Base-by-base conservation (phyloP, 2,888 invertebrate genomes). In the Dione juno region DNA sequence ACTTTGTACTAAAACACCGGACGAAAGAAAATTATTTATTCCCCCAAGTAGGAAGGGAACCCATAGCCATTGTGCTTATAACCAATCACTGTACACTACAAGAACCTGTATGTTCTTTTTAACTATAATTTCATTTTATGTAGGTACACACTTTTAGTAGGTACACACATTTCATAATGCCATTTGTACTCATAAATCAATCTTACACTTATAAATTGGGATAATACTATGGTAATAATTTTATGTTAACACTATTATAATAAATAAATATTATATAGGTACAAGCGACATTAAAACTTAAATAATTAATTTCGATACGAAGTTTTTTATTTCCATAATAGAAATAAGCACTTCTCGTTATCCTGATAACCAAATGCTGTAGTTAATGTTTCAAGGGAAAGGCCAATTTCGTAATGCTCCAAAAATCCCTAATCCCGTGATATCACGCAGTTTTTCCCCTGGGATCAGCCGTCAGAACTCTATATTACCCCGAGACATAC, bases 401-500 rank as follows among this genome's bases (percentile, higher is more conserved):
- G 37, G 19, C 64, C 48, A 64, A 19, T 64, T 40, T 64, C 19
- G 13, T 64, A 50, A 64, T 64, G 16, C 19, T 16, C 50, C 50
- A 19, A 64, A 50, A 64, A 40, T 50, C 64, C 40, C 37, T 37
- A 50, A 50, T 64, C 50, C 64, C 37, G 28, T 37, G 19, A 64
- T 48, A 50, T 50, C 64, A 50, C 64, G 16, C 9, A 63, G 48
- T 37, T 48, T 21, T 19, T 37, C 50, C 35, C 64, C 7, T 3
- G 50, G 19, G 64, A 40, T 50, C 50, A 37, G 5, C 64, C 64
- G 50, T 50, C 40, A 14, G 64, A 37, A 21, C 63, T 61, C 14
- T 64, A 64, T 64, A 64, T 16, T 16, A 50, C 50, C 0, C 64
- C 35, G 40, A 64, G 50, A 50, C 40, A 64, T 16, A 50, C 61